Evolutionary conservation across 2,888 invertebrate genomes (phyloP).

Genomic region (Hetaerina titia): DNA sequence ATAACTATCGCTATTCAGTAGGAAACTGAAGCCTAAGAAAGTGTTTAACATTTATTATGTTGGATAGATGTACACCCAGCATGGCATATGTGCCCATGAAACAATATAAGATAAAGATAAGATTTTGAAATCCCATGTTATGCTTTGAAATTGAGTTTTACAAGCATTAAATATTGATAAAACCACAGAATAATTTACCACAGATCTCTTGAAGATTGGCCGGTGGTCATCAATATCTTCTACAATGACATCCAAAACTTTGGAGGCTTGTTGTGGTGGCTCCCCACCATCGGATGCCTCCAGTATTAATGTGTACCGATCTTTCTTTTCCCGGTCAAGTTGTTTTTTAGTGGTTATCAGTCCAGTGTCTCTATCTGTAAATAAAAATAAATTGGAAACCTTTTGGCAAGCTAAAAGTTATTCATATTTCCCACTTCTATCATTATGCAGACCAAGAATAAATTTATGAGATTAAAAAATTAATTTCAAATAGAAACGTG

Average conservation of each 20-base stretch:
- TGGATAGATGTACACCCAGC: too few species aligned
- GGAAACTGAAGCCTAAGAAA: too few species aligned
- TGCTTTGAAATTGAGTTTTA: not conserved
- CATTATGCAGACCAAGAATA: too few species aligned
- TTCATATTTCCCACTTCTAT: too few species aligned
- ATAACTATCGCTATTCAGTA: too few species aligned
- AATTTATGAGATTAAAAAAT: too few species aligned
- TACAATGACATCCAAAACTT: slow-evolving; percentile 84
- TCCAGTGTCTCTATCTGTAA: slow-evolving; percentile 83
- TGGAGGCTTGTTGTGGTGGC: slow-evolving; percentile 87
- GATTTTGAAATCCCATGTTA: not conserved
- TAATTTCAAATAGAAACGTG: too few species aligned
- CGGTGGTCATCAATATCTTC: slow-evolving; percentile 89
- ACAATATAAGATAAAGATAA: too few species aligned
- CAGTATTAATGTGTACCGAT: slow-evolving; percentile 87
- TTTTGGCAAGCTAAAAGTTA: too few species aligned
- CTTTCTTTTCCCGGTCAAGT: slow-evolving; percentile 87
- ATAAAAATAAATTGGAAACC: not conserved
- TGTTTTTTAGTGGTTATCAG: slow-evolving; percentile 84
- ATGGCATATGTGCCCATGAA: too few species aligned
- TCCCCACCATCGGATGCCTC: slow-evolving; percentile 89
- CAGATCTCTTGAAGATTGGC: slow-evolving; percentile 84
- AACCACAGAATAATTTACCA: slow-evolving; percentile 78
- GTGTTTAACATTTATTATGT: too few species aligned
- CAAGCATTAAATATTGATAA: not conserved